These are phyloP conservation scores for Laticauda colubrina DNA, from an alignment of 2,113 vertebrate genomes.

Conservation along the genomic window DNA sequence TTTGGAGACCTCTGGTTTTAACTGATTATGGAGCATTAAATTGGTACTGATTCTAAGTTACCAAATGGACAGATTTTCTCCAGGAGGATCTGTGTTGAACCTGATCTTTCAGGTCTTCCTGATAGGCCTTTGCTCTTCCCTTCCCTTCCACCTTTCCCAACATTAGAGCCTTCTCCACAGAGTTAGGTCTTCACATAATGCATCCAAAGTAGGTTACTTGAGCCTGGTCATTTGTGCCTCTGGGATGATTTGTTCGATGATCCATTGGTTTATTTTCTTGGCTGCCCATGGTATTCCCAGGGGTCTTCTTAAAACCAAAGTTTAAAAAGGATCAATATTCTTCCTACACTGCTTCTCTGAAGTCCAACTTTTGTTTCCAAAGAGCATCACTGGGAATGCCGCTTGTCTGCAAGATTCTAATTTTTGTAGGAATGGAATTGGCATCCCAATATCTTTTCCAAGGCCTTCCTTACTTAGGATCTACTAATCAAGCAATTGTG, in stretches of 20 bases:
- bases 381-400: not conserved
- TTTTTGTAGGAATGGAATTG: not conserved
- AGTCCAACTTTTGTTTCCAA: not conserved
- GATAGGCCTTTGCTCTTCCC: not conserved
- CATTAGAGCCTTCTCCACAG: not conserved
- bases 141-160: not conserved
- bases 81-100: not conserved
- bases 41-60: not conserved
- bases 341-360: not conserved
- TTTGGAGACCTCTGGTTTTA: not conserved
- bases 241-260: not conserved
- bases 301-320: not conserved
- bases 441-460: not conserved
- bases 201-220: not conserved
- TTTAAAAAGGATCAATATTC: not conserved
- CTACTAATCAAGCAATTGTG: not conserved
- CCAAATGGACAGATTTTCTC: not conserved
- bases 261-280: not conserved
- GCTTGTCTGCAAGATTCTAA: not conserved
- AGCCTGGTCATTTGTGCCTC: not conserved
- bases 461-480: not conserved
- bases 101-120: not conserved
- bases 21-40: not conserved
- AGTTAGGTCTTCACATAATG: not conserved
- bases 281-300: not conserved